These are phyloP conservation scores for Mythimna loreyi DNA, from an alignment of 2,888 invertebrate genomes.

Conservation along the genomic window DNA sequence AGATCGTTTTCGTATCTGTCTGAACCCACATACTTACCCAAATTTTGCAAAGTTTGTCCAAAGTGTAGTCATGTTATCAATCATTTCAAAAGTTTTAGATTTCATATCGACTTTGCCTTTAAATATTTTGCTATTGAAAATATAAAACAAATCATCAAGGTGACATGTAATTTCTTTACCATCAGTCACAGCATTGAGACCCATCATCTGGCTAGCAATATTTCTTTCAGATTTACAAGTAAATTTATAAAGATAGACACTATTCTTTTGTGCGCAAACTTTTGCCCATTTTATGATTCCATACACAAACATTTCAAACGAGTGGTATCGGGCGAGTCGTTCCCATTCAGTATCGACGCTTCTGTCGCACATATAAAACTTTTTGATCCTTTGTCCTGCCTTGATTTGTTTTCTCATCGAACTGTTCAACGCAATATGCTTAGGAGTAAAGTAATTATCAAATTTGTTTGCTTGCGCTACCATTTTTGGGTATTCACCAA, in stretches of 20 bases:
- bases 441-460: slow-evolving; percentile 64
- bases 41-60: slow-evolving; percentile 75
- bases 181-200: slow-evolving; percentile 38
- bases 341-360: slow-evolving; percentile 57
- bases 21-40: slow-evolving; percentile 65
- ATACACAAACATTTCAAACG: slow-evolving; percentile 61
- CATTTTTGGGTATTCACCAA: slow-evolving; percentile 46
- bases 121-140: slow-evolving; percentile 63
- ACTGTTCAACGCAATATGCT: slow-evolving; percentile 48
- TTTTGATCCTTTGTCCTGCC: slow-evolving; percentile 64
- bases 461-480: slow-evolving; percentile 60
- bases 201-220: slow-evolving; percentile 46
- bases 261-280: slow-evolving; percentile 60
- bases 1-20: not conserved
- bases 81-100: slow-evolving; percentile 64
- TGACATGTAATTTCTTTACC: slow-evolving; percentile 63
- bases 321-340: slow-evolving; percentile 59
- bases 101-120: slow-evolving; percentile 52
- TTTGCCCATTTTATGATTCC: slow-evolving; percentile 65
- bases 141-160: slow-evolving; percentile 69
- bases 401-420: slow-evolving; percentile 63
- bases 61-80: slow-evolving; percentile 67
- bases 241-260: slow-evolving; percentile 72
- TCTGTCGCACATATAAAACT: slow-evolving; percentile 64
- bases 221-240: slow-evolving; percentile 72